Evolutionary conservation across 2,113 vertebrate species (phyloP).

Genomic region (Clarias batrachus): DNA sequence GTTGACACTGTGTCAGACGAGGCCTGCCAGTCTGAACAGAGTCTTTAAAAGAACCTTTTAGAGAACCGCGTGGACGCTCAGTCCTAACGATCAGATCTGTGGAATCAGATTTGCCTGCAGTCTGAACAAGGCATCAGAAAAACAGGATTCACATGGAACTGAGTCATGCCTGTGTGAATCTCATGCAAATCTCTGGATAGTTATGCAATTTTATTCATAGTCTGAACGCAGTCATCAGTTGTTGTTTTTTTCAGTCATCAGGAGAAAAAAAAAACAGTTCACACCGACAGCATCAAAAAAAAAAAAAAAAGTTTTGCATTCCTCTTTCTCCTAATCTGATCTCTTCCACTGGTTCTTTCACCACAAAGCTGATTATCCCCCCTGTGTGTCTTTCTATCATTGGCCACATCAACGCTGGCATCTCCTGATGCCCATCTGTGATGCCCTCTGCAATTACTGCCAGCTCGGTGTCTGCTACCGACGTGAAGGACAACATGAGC

Average conservation of each 20-base stretch:
- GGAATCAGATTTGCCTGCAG: too few species aligned
- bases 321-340: background rate
- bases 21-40: too few species aligned
- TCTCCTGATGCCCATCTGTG: conserved; percentile 23
- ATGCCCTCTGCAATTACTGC: conserved; percentile 14
- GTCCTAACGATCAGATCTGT: too few species aligned
- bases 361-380: background rate
- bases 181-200: background rate
- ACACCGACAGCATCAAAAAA: background rate
- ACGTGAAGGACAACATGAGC: conserved; percentile 15
- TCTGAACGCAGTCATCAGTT: background rate
- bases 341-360: background rate
- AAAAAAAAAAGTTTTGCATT: background rate
- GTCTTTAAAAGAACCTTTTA: too few species aligned
- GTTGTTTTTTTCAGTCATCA: background rate
- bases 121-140: background rate
- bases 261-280: background rate
- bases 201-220: background rate
- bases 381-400: background rate
- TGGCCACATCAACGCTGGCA: conserved; percentile 14
- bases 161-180: background rate
- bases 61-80: too few species aligned
- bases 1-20: too few species aligned
- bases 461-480: background rate
- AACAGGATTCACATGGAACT: background rate